Percentiles rank a stretch among this genome's conserved stretches.
Conservation (phyloP, 2,888 invertebrate genomes). For the Darwinula stevensoni region DNA sequence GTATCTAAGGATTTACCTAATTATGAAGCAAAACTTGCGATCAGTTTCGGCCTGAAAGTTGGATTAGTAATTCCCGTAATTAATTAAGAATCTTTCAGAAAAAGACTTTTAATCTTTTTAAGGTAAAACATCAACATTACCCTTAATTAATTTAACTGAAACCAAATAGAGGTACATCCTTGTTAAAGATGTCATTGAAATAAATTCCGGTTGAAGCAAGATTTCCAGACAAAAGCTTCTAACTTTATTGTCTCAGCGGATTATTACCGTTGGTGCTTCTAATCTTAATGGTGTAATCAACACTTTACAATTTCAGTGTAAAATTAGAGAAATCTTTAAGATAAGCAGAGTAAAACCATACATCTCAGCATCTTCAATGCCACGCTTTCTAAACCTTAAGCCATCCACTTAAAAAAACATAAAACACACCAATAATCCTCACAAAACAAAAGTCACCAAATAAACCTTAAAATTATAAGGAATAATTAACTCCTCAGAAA, state of each 20-base stretch:
- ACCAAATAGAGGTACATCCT: conserved; percentile 31
- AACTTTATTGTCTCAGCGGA: conserved; percentile 26
- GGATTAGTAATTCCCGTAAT: conserved; percentile 10
- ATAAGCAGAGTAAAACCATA: conserved; percentile 7
- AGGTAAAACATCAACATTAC: conserved; percentile 2
- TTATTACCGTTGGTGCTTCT: conserved; percentile 22
- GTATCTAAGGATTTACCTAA: conserved; percentile 17
- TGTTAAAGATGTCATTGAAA: conserved; percentile 31
- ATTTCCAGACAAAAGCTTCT: conserved; percentile 26
- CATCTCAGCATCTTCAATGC: conserved; percentile 21
- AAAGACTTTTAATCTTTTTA: conserved; percentile 2
- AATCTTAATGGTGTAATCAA: conserved; percentile 30
- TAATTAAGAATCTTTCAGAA: conserved; percentile 2
- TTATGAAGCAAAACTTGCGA: conserved; percentile 20
- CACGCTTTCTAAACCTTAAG: conserved; percentile 14
- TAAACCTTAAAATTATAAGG: conserved; percentile 2
- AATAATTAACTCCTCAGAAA: conserved; percentile 2
- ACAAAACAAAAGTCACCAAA: conserved; percentile 2
- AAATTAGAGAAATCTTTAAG: conserved; percentile 19
- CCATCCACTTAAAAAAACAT: conserved; percentile 2
- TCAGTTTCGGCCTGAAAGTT: conserved; percentile 24
- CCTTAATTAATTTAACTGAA: conserved; percentile 17
- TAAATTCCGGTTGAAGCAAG: conserved; percentile 26
- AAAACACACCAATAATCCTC: conserved; percentile 2
- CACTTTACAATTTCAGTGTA: conserved; percentile 34